phyloP scores from a whole-genome alignment of 1,140 invertebrate species.

The Polyergus mexicanus region DNA sequence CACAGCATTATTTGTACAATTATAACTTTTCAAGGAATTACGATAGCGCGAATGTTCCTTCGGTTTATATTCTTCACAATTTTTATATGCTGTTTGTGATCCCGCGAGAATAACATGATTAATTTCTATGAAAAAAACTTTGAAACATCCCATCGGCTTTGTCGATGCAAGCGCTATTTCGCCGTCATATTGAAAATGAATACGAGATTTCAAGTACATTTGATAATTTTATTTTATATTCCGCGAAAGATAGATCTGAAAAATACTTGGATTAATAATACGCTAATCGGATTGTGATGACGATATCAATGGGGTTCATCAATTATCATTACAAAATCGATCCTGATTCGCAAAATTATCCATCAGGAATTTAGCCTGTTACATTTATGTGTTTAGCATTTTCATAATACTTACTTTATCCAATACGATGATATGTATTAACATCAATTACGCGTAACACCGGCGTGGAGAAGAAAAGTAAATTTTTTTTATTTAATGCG shows the following conservation, averaged over 20 bases:
- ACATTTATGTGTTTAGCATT: background rate
- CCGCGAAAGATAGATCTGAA: constrained; percentile 41
- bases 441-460: background rate
- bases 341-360: constrained; percentile 36
- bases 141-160: constrained; percentile 42
- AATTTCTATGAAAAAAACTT: constrained; percentile 45
- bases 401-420: background rate
- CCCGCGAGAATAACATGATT: constrained; percentile 22
- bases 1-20: background rate
- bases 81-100: constrained; percentile 23
- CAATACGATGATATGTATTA: background rate
- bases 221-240: constrained; percentile 62
- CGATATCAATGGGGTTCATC: constrained; percentile 50
- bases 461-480: background rate
- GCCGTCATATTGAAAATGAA: constrained; percentile 51
- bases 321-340: constrained; percentile 31
- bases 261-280: constrained; percentile 62
- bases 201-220: constrained; percentile 45
- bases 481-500: constrained; percentile 7
- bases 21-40: constrained; percentile 17
- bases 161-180: constrained; percentile 43
- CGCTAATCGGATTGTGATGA: constrained; percentile 61
- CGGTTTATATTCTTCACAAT: constrained; percentile 8
- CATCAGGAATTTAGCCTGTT: background rate
- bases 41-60: background rate